A percentile compares a stretch with the other conserved stretches of the same genome.
Evolutionary conservation across 2,797 vertebrate species (phyloP).

Genomic region (Phataginus tricuspis): DNA sequence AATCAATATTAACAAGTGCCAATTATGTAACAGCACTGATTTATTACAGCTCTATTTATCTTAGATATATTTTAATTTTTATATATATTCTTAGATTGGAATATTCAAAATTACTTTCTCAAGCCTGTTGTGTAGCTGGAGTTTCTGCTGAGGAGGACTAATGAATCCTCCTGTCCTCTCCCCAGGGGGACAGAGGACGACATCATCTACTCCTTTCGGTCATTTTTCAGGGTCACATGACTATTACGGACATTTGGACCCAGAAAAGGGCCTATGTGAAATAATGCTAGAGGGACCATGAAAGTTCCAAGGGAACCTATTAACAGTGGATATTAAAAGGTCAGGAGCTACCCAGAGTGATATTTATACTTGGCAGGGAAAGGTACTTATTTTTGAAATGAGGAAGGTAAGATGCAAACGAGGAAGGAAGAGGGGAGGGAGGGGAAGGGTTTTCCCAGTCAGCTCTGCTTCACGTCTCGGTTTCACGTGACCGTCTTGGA

Average conservation of each 20-base stretch:
- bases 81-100: neutral
- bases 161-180: neutral
- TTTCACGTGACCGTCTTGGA: neutral
- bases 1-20: conserved; percentile 33
- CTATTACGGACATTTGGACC: neutral
- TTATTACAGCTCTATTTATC: neutral
- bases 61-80: neutral
- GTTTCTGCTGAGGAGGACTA: neutral
- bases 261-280: neutral
- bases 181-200: neutral
- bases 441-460: neutral
- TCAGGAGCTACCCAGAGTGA: neutral
- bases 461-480: neutral
- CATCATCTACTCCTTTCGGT: neutral
- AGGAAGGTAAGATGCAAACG: neutral
- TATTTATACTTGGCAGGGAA: neutral
- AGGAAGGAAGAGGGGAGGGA: neutral
- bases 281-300: too few relatives aligned
- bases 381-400: neutral
- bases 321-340: neutral
- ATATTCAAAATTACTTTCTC: neutral
- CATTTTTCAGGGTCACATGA: neutral
- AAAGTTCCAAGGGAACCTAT: neutral
- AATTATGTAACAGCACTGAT: neutral
- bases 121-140: neutral